Percentiles rank a stretch among this genome's conserved stretches.
phyloP scores from a whole-genome alignment of 2,113 vertebrate genomes.

The Corvus moneduloides region DNA sequence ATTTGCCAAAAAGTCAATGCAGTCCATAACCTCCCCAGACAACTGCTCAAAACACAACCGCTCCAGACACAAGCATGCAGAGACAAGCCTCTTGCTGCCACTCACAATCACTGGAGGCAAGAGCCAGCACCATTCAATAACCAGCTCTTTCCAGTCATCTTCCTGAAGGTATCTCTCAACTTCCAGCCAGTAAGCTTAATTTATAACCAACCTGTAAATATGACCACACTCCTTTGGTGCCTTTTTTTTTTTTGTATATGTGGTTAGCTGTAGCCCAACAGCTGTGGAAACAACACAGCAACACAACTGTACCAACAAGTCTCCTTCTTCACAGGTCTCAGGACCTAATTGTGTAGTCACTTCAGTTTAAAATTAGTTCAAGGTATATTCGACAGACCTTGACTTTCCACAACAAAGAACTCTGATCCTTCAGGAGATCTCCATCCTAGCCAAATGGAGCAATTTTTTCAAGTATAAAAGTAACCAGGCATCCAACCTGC shows the following conservation, averaged over 20 bases:
- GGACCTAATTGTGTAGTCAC: neutral
- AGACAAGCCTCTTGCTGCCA: neutral
- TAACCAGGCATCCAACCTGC: neutral
- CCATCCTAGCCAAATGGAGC: neutral
- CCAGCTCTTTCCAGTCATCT: neutral
- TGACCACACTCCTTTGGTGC: neutral
- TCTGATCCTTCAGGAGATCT: neutral
- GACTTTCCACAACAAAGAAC: neutral
- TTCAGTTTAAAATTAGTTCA: neutral
- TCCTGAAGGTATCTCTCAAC: neutral
- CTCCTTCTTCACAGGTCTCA: neutral
- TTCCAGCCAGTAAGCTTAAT: neutral
- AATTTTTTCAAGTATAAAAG: neutral
- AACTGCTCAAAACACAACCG: neutral
- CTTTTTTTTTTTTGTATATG: rapidly evolving
- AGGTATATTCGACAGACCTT: neutral
- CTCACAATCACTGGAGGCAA: neutral
- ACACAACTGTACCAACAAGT: neutral
- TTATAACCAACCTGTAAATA: neutral
- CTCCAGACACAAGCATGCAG: neutral
- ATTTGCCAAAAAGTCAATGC: neutral
- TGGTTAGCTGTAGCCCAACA: neutral
- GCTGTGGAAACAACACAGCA: neutral
- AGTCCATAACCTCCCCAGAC: neutral
- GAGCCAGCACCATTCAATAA: neutral